Evolutionary conservation across 2,797 vertebrate genomes (phyloP).

Genomic region (Yasuhikotakia modesta): DNA sequence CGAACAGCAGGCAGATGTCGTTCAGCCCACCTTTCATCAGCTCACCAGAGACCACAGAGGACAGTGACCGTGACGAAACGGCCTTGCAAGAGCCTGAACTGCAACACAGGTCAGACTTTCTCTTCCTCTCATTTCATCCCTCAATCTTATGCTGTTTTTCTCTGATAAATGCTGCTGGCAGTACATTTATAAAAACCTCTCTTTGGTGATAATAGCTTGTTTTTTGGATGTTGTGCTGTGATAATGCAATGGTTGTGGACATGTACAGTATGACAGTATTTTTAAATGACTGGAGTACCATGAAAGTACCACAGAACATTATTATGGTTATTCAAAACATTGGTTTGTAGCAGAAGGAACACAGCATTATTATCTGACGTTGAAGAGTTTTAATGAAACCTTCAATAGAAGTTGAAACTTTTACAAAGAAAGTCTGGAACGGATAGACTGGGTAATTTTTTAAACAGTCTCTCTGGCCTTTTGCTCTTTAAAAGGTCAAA

Average conservation of each 20-base stretch:
- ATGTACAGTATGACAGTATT: background rate
- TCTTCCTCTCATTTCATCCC: background rate
- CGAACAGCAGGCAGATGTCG: slow-evolving; percentile 67
- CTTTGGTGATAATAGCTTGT: too few species aligned
- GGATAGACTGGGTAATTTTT: background rate
- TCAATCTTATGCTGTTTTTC: background rate
- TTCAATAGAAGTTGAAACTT: too few species aligned
- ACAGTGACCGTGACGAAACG: slow-evolving; percentile 56
- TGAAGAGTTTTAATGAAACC: too few species aligned
- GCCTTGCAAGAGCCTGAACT: slow-evolving; percentile 48
- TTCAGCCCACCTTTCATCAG: slow-evolving; percentile 68
- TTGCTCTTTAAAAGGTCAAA: background rate
- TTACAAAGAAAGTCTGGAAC: too few species aligned
- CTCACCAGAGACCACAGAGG: slow-evolving; percentile 70
- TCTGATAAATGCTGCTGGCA: too few species aligned
- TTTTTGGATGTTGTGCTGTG: too few species aligned
- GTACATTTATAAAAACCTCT: too few species aligned
- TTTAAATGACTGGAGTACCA: too few species aligned
- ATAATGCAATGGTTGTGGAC: background rate
- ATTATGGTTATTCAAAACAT: too few species aligned
- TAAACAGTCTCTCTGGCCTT: background rate
- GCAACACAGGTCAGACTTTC: slow-evolving; percentile 64
- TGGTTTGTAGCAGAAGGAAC: too few species aligned
- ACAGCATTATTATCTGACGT: too few species aligned
- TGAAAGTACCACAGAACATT: too few species aligned